Percentiles rank a stretch among this genome's conserved stretches.
Conservation (phyloP, 2,113 vertebrate species). For the Sclerurus mexicanus region DNA sequence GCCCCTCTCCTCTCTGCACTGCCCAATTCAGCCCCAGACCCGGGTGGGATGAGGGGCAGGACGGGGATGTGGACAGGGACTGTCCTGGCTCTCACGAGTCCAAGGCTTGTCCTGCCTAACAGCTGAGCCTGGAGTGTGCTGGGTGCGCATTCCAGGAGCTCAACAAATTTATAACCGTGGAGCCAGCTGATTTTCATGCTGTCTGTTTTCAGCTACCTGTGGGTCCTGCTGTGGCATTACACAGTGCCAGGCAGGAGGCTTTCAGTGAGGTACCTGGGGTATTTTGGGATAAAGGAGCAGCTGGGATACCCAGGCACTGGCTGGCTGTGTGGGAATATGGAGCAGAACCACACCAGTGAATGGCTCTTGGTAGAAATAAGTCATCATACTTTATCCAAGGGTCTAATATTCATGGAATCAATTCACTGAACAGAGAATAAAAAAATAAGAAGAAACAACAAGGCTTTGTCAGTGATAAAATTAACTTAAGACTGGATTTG, state of each 20-base stretch:
- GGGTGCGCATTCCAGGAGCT: neutral
- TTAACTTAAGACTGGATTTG: neutral
- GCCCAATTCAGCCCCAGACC: neutral
- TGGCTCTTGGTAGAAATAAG: neutral
- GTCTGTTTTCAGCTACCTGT: neutral
- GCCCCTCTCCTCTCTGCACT: accelerated
- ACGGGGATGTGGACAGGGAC: neutral
- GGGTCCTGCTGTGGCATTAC: neutral
- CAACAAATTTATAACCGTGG: neutral
- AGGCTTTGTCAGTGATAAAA: neutral
- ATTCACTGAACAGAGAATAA: neutral
- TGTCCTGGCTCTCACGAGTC: neutral
- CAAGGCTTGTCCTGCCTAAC: neutral
- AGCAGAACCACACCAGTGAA: neutral
- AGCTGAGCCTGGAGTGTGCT: accelerated
- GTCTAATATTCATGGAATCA: neutral
- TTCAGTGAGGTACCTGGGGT: neutral
- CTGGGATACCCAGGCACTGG: neutral
- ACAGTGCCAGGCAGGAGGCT: neutral
- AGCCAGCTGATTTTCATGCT: neutral
- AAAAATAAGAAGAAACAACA: neutral
- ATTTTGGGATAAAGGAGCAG: neutral
- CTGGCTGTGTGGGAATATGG: neutral
- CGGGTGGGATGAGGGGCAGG: neutral
- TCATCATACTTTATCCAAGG: neutral